Evolutionary conservation across 1,140 invertebrate species (phyloP).

Genomic region (Cataglyphis hispanica): DNA sequence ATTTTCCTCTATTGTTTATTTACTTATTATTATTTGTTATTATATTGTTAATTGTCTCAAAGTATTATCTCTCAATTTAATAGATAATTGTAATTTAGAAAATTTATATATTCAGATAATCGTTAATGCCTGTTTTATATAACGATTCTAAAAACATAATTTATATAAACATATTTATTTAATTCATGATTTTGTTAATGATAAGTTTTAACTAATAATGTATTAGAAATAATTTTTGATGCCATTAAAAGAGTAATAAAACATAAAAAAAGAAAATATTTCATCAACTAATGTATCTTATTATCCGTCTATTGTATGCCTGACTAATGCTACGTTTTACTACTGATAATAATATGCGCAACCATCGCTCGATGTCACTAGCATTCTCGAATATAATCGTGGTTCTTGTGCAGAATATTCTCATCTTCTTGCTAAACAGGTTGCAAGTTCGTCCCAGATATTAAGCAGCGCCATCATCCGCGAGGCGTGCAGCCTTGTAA

Average conservation of each 20-base stretch:
- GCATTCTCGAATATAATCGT: constrained; percentile 25
- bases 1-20: not conserved
- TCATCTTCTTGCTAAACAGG: not conserved
- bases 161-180: not conserved
- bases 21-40: no score
- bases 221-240: not conserved
- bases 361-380: not conserved
- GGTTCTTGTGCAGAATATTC: constrained; percentile 5
- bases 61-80: not conserved
- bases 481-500: constrained; percentile 39
- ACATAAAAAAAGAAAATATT: not conserved
- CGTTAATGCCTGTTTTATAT: not conserved
- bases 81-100: not conserved
- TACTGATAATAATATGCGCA: constrained; percentile 23
- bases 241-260: not conserved
- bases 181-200: not conserved
- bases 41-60: not conserved
- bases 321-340: not conserved
- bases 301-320: not conserved
- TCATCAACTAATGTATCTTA: constrained; percentile 9
- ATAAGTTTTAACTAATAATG: not conserved
- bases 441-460: constrained; percentile 25
- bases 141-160: not conserved
- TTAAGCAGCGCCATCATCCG: constrained; percentile 20
- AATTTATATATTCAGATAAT: not conserved